These are phyloP conservation scores for Thryonomys swinderianus DNA, from an alignment of 2,113 vertebrate genomes.

Conservation along the genomic window DNA sequence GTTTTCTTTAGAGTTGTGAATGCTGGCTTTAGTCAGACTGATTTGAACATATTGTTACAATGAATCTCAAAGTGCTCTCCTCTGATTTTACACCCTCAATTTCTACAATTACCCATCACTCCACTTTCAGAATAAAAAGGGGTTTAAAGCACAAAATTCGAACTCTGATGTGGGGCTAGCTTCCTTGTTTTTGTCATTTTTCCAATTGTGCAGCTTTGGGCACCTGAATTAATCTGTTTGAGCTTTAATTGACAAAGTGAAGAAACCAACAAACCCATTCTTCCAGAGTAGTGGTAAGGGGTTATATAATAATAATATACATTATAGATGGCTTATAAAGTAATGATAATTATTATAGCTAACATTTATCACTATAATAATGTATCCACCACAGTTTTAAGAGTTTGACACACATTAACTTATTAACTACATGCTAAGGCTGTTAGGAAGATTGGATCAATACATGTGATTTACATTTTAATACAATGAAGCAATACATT, in stretches of 20 bases:
- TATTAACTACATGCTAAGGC: conserved; percentile 4
- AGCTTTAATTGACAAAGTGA: not conserved
- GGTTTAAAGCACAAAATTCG: not conserved
- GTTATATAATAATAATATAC: conserved; percentile 28
- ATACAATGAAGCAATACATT: not conserved
- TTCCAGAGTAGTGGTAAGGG: not conserved
- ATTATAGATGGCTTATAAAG: not conserved
- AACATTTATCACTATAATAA: conserved; percentile 24
- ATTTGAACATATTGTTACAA: conserved; percentile 44
- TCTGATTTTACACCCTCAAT: conserved; percentile 39
- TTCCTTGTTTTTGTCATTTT: not conserved
- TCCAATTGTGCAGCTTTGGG: not conserved
- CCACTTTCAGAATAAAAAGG: conserved; percentile 38
- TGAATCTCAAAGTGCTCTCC: conserved; percentile 27
- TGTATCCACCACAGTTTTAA: not conserved
- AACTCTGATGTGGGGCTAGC: not conserved
- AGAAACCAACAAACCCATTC: not conserved
- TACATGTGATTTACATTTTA: conserved; percentile 19
- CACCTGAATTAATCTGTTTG: not conserved
- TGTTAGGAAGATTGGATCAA: conserved; percentile 11
- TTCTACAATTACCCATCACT: conserved; percentile 33
- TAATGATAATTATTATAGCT: not conserved
- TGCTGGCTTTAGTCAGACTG: conserved; percentile 52
- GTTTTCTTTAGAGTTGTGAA: conserved; percentile 62
- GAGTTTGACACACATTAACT: not conserved